Conservation (phyloP, 2,888 invertebrate species). For the Pandemis heparana region DNA sequence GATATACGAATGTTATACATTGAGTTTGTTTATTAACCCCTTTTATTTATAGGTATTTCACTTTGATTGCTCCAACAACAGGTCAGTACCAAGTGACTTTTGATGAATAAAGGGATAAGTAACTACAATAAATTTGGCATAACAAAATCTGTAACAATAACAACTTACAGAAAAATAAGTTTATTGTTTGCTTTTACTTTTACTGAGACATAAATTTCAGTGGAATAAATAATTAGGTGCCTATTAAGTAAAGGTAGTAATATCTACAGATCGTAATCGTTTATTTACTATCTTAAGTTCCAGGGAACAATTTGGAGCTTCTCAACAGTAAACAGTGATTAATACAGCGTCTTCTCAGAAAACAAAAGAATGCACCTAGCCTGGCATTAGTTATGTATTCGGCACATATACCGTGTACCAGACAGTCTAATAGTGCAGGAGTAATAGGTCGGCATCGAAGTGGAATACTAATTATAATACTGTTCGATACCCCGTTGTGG, state of each 20-base stretch:
- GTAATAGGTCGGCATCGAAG: constrained; percentile 21
- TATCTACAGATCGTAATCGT: too few species aligned
- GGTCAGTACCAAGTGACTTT: too few species aligned
- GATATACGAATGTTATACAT: not conserved
- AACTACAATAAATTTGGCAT: not conserved
- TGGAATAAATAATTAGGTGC: too few species aligned
- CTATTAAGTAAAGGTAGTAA: too few species aligned
- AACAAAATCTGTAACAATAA: too few species aligned
- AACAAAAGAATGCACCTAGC: constrained; percentile 22
- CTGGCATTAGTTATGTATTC: constrained; percentile 29
- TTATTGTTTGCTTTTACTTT: not conserved
- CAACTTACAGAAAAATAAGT: not conserved
- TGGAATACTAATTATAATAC: constrained; percentile 28
- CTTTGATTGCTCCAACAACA: too few species aligned
- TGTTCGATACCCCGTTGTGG: constrained; percentile 25
- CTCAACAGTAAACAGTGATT: not conserved
- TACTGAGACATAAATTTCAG: too few species aligned
- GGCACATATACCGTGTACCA: constrained; percentile 27
- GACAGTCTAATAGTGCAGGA: constrained; percentile 15
- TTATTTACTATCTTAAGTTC: not conserved
- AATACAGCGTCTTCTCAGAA: not conserved
- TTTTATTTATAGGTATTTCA: too few species aligned
- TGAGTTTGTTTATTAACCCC: not conserved
- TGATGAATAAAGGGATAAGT: not conserved
- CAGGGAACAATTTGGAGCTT: not conserved